A percentile compares a stretch with the other conserved stretches of the same genome.
These are phyloP conservation scores for Pseudochaenichthys georgianus DNA, from an alignment of 2,797 vertebrate species.

Conservation along the genomic window DNA sequence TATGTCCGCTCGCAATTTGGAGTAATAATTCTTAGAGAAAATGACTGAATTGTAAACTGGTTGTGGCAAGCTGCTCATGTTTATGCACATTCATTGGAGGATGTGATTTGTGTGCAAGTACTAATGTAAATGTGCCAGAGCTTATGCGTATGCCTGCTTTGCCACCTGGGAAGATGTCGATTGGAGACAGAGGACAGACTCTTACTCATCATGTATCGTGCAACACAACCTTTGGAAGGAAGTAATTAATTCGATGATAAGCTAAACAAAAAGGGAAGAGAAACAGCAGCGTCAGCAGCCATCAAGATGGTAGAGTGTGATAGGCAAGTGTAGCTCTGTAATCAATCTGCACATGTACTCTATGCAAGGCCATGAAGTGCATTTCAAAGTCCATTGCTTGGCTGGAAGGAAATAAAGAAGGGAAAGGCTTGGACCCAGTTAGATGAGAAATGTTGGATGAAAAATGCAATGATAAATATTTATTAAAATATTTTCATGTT, in stretches of 20 bases:
- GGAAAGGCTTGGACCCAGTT: not conserved
- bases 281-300: conserved; percentile 68
- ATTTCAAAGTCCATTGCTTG: conserved; percentile 43
- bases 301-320: conserved; percentile 63
- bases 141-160: not conserved
- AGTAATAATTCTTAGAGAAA: conserved; percentile 50
- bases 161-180: conserved; percentile 48
- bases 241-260: conserved; percentile 65
- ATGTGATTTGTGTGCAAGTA: conserved; percentile 8
- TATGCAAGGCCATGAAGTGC: conserved; percentile 46
- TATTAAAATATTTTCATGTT: not conserved
- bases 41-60: conserved; percentile 20
- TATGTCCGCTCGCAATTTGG: conserved; percentile 49
- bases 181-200: conserved; percentile 61
- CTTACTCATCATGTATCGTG: conserved; percentile 62
- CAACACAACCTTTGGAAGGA: conserved; percentile 62
- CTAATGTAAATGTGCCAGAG: conserved; percentile 28
- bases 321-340: conserved; percentile 56
- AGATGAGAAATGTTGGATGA: not conserved
- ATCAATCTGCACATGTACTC: conserved; percentile 61
- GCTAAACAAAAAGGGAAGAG: conserved; percentile 50
- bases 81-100: conserved; percentile 23
- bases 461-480: not conserved
- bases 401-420: conserved; percentile 14
- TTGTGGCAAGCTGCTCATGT: conserved; percentile 33